Percentiles rank a stretch among this genome's conserved stretches.
Conservation (phyloP, 37 sponge, comb jelly and placozoan species). For the Haliclona indistincta region DNA sequence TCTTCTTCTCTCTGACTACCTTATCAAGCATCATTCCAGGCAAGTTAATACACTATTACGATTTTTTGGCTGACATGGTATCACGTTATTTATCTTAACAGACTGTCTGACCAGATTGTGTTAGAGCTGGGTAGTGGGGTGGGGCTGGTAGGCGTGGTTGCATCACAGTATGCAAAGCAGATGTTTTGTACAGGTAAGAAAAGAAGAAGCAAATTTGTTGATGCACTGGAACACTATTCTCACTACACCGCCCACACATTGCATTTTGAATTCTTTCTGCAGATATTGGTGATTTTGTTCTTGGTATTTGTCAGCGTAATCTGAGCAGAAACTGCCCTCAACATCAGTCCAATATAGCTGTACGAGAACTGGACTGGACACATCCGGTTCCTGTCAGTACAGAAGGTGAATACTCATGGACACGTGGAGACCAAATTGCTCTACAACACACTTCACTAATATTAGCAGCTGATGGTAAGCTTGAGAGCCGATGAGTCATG, state of each 20-base stretch:
- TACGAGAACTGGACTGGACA: conserved; percentile 52
- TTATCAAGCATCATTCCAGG: too few relatives aligned
- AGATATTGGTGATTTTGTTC: conserved; percentile 36
- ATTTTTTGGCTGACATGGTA: too few relatives aligned
- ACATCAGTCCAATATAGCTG: conserved; percentile 10
- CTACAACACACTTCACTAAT: conserved; percentile 9
- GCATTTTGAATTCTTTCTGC: background rate
- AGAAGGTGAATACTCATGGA: conserved; percentile 16
- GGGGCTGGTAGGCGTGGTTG: conserved; percentile 41
- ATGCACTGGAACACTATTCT: background rate
- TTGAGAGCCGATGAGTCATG: background rate
- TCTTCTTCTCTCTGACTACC: conserved; percentile 38
- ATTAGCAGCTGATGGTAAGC: conserved; percentile 50
- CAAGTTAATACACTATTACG: too few relatives aligned
- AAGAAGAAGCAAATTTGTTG: background rate
- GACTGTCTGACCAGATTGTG: conserved; percentile 4
- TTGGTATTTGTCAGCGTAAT: conserved; percentile 43
- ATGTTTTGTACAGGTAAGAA: conserved; percentile 49
- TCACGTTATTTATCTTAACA: too few relatives aligned
- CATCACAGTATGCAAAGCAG: conserved; percentile 7
- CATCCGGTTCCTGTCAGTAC: background rate
- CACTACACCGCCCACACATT: background rate
- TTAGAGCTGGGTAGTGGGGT: conserved; percentile 58
- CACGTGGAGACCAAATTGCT: background rate
- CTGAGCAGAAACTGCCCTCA: conserved; percentile 6